Conservation (phyloP, 2,797 vertebrate species). For the Lepilemur ruficaudatus region DNA sequence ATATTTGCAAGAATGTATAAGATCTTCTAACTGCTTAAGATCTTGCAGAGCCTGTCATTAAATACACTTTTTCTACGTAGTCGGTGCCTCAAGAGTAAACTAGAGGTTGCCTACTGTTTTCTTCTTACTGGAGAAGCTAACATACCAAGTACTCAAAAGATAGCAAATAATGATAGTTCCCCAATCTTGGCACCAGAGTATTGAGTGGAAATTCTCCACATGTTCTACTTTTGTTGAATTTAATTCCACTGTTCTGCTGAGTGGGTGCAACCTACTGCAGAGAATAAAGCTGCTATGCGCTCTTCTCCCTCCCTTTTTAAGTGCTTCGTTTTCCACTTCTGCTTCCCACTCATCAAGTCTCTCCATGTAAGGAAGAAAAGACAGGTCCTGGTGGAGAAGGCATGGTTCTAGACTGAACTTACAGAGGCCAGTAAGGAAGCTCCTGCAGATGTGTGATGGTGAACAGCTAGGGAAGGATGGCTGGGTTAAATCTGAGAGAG, state of each 20-base stretch:
- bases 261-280: background rate
- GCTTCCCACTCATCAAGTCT: background rate
- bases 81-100: background rate
- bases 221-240: background rate
- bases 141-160: background rate
- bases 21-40: background rate
- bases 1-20: slow-evolving; percentile 7
- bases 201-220: background rate
- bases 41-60: background rate
- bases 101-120: background rate
- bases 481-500: background rate
- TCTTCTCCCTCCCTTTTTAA: background rate
- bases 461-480: background rate
- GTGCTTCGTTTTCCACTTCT: background rate
- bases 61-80: background rate
- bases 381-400: background rate
- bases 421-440: background rate
- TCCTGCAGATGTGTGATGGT: background rate
- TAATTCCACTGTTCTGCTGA: background rate
- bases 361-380: background rate
- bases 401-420: background rate
- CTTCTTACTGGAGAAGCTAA: background rate
- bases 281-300: background rate
- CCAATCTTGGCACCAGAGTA: background rate
- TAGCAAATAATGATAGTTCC: background rate